These are phyloP conservation scores for Ceratosolen fusciceps DNA, from an alignment of 1,140 invertebrate genomes.

Conservation along the genomic window DNA sequence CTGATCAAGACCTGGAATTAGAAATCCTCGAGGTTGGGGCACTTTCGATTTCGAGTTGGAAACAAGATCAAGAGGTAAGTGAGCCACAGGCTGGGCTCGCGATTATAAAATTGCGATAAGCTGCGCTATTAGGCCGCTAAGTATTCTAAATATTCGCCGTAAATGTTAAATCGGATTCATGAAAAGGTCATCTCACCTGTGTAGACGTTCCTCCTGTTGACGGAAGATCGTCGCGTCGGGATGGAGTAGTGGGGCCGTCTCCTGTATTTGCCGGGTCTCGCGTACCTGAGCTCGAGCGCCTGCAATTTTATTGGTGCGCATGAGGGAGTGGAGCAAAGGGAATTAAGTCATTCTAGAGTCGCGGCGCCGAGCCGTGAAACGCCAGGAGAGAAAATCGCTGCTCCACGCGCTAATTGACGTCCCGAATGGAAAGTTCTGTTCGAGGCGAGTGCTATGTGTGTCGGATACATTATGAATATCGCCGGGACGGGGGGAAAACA, in stretches of 20 bases:
- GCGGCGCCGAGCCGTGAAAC: constrained; percentile 19
- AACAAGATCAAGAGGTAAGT: no score
- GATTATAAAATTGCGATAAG: no score
- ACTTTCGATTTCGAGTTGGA: no score
- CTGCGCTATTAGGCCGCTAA: no score
- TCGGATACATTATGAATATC: constrained; percentile 38
- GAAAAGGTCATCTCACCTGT: no score
- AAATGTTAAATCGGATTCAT: no score
- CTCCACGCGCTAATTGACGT: constrained; percentile 49
- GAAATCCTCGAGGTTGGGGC: no score
- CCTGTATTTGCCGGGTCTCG: constrained; percentile 56
- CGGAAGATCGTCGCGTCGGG: constrained; percentile 49
- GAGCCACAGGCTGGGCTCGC: no score
- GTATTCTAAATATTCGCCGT: no score
- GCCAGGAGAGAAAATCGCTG: constrained; percentile 37
- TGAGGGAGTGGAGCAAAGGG: neutral
- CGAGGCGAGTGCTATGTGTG: constrained; percentile 32
- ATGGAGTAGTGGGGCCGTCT: constrained; percentile 50
- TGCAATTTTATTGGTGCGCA: constrained; percentile 51
- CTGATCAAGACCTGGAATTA: no score
- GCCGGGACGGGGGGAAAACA: neutral
- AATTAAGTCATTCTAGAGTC: constrained; percentile 29
- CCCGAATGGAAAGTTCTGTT: constrained; percentile 42
- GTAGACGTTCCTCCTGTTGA: constrained; percentile 65
- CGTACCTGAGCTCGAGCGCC: constrained; percentile 64